These are phyloP conservation scores for Sebastes taczanowskii DNA, from an alignment of 2,797 vertebrate species.

Conservation along the genomic window DNA sequence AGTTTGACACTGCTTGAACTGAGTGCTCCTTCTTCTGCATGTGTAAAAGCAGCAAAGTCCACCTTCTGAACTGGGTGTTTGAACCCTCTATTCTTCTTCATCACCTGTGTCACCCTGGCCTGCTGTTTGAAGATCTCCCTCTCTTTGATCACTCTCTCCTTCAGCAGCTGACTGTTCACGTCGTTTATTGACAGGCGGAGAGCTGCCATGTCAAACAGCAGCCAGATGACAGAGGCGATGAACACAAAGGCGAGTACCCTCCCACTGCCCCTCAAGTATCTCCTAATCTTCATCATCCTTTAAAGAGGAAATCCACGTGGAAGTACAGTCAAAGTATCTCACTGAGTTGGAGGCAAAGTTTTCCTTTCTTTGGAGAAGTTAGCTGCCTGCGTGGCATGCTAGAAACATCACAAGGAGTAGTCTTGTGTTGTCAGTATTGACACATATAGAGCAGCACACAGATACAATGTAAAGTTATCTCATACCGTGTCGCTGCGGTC, in stretches of 20 bases:
- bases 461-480: background rate
- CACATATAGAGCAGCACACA: background rate
- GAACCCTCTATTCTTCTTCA: constrained; percentile 25
- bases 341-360: background rate
- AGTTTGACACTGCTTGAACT: constrained; percentile 16
- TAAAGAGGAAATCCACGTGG: background rate
- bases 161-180: constrained; percentile 76
- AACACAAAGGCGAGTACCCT: constrained; percentile 90
- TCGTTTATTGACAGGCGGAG: constrained; percentile 90
- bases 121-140: constrained; percentile 46
- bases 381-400: constrained; percentile 81
- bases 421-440: constrained; percentile 13
- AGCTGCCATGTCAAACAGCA: constrained; percentile 95
- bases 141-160: constrained; percentile 74
- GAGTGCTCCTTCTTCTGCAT: constrained; percentile 1
- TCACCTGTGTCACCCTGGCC: constrained; percentile 15
- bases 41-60: constrained; percentile 4
- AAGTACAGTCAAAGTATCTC: background rate
- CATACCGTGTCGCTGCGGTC: constrained; percentile 21
- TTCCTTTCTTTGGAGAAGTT: constrained; percentile 25
- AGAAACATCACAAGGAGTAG: background rate
- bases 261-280: constrained; percentile 90
- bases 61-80: constrained; percentile 67
- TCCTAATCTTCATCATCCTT: constrained; percentile 79
- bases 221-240: constrained; percentile 91